phyloP scores from a whole-genome alignment of 2,888 invertebrate genomes.

The Polydrusus cervinus region DNA sequence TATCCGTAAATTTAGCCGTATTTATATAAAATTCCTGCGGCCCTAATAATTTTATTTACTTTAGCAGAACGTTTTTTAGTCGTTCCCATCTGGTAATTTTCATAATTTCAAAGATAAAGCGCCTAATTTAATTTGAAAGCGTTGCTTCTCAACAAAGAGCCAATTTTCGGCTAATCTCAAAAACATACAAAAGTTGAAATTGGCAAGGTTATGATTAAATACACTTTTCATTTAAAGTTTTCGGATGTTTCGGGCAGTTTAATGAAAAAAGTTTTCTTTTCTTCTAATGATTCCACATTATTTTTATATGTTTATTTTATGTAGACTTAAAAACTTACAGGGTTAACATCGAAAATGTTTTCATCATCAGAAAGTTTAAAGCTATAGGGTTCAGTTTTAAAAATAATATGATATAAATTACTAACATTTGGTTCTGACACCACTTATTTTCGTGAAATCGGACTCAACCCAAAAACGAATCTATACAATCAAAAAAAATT shows the following conservation, averaged over 20 bases:
- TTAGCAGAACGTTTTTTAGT: neutral
- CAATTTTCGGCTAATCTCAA: slow-evolving; percentile 5
- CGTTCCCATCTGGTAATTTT: slow-evolving; percentile 13
- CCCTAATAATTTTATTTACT: slow-evolving; percentile 13
- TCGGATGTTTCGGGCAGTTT: neutral
- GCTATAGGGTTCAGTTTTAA: too few species aligned
- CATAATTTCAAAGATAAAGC: slow-evolving; percentile 20
- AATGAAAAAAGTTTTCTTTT: neutral
- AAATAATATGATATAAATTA: too few species aligned
- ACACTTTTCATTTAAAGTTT: slow-evolving; percentile 12
- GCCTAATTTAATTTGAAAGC: slow-evolving; percentile 3
- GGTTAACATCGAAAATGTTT: too few species aligned
- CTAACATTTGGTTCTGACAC: too few species aligned
- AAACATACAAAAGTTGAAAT: slow-evolving; percentile 13
- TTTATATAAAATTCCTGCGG: neutral
- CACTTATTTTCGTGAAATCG: too few species aligned
- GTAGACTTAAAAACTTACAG: too few species aligned
- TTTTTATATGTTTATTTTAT: too few species aligned
- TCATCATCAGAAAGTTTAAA: too few species aligned
- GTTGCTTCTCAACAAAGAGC: slow-evolving; percentile 6
- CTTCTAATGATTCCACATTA: neutral
- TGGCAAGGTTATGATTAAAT: slow-evolving; percentile 9
- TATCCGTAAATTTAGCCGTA: neutral
- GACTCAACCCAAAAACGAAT: too few species aligned
- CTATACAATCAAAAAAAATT: too few species aligned